Evolutionary conservation across 2,113 vertebrate genomes (phyloP).

Genomic region (Morone chrysops): DNA sequence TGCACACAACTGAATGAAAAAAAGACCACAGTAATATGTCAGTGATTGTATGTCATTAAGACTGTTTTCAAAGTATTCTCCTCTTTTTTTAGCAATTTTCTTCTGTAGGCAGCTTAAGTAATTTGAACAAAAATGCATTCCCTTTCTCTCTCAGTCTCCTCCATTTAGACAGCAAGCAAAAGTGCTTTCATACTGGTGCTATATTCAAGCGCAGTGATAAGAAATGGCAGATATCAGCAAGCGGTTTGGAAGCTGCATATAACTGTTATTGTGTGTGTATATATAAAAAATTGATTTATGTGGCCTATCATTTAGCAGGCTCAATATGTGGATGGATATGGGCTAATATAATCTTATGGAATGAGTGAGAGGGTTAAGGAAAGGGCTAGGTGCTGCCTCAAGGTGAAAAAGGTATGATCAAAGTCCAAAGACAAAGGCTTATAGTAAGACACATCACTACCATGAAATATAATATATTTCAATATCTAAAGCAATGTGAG

Average conservation of each 20-base stretch:
- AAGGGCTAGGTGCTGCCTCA: conserved; percentile 56
- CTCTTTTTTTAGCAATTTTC: not conserved
- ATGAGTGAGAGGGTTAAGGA: conserved; percentile 54
- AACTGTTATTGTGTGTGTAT: conserved; percentile 67
- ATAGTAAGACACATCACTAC: not conserved
- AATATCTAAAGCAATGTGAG: not conserved
- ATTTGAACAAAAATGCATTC: conserved; percentile 57
- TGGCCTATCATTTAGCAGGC: conserved; percentile 69
- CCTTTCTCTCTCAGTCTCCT: conserved; percentile 38
- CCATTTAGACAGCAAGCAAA: conserved; percentile 68
- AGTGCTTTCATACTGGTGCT: conserved; percentile 66
- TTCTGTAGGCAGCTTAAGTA: conserved; percentile 62
- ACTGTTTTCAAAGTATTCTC: not conserved
- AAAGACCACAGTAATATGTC: conserved; percentile 1
- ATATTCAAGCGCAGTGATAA: conserved; percentile 74
- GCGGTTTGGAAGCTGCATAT: conserved; percentile 59
- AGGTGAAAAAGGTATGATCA: conserved; percentile 53
- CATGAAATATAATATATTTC: not conserved
- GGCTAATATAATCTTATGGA: conserved; percentile 67
- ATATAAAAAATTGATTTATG: conserved; percentile 71
- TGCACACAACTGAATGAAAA: conserved; percentile 16
- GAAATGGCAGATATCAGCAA: conserved; percentile 79
- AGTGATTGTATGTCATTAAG: conserved; percentile 23
- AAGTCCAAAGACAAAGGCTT: conserved; percentile 9
- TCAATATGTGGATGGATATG: conserved; percentile 67